Base-by-base conservation (phyloP, 2,888 invertebrate genomes). In the Neoaliturus tenellus region DNA sequence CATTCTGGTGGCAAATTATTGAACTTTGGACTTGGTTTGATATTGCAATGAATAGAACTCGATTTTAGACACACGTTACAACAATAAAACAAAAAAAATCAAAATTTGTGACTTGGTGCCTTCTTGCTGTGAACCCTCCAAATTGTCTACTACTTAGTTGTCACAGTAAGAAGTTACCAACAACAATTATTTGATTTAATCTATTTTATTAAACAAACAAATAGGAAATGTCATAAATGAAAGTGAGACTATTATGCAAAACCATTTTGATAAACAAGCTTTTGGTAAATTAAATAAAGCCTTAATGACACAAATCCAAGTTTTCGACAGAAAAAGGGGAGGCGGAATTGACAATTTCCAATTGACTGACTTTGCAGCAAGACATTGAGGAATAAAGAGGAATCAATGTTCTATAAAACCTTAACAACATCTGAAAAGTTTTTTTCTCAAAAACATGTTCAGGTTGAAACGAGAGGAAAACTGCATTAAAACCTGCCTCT, bases 351-450 rank as follows among this genome's bases (percentile, higher is more conserved):
- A 71, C 10, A 71, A 71, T 39, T 71, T 71, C 23, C 33, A 71
- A 23, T 31, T 71, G 2, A 8, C 31, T 20, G 71, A 71, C 23
- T 71, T 71, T 28, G 71, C 28, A 31, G 10, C 28, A n/a, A 25
- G 71, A 17, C 71, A 71, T 28, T n/a, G n/a, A 31, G 2, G 10
- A 71, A 31, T 31, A 31, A 28, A 71, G 33, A 71, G 31, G 71
- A 23, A 20, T 71, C 71, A 5, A 12, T 71, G 33, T 71, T 71
- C 23, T 71, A 71, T 12, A 71, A 71, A 10, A 71, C 33, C 1
- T 28, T 71, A 28, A 71, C 20, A 28, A 17, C 23, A 71, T 71
- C 71, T n/a, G 71, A 71, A 71, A 71, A 28, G 33, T n/a, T 71
- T n/a, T 20, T 71, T 4, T 17, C 71, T 0, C 10, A 12, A 12